Evolutionary conservation across 1,140 invertebrate genomes (phyloP).

Genomic region (Ceratosolen fusciceps): DNA sequence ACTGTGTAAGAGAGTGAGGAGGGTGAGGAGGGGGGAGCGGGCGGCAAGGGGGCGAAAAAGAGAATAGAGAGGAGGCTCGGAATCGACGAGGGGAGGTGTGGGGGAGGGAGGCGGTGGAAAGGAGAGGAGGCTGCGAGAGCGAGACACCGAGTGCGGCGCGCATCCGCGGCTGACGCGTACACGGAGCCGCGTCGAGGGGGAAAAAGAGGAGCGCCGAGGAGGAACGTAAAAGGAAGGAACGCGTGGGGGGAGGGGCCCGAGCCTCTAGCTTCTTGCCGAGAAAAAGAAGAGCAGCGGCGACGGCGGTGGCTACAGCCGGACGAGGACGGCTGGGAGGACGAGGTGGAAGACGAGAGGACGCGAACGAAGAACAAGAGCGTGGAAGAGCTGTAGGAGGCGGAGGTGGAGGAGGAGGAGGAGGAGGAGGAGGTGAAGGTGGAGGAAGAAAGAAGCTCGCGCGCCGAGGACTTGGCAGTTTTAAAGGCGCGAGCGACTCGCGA

Average conservation of each 20-base stretch:
- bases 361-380: too few relatives aligned
- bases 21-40: too few relatives aligned
- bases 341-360: too few relatives aligned
- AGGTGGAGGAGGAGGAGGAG: background rate
- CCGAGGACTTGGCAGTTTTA: constrained; percentile 45
- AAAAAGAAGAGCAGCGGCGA: background rate
- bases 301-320: background rate
- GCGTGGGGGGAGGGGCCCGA: background rate
- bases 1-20: too few relatives aligned
- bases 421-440: background rate
- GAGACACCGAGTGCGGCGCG: constrained; percentile 1
- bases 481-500: constrained; percentile 45
- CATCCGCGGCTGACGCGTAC: background rate
- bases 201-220: background rate
- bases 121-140: background rate
- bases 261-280: background rate
- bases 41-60: too few relatives aligned
- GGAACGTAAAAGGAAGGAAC: background rate
- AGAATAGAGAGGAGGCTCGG: too few relatives aligned
- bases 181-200: background rate
- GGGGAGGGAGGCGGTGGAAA: too few relatives aligned
- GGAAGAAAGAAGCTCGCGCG: background rate
- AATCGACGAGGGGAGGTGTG: too few relatives aligned
- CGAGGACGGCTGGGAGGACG: too few relatives aligned
- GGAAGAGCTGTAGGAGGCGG: too few relatives aligned